phyloP scores from a whole-genome alignment of 1,140 invertebrate genomes.

The Orchesella cincta region DNA sequence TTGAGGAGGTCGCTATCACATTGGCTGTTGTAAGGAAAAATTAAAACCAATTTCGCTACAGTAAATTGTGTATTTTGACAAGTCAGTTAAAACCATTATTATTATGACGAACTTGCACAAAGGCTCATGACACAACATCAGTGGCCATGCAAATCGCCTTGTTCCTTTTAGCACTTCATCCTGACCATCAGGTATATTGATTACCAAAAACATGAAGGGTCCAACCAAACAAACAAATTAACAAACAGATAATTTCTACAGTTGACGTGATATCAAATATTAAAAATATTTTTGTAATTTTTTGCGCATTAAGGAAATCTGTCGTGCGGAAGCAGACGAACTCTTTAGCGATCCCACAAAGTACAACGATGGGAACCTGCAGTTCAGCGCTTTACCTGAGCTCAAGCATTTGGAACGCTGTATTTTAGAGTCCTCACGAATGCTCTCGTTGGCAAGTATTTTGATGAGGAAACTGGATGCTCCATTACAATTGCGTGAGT shows the following conservation, averaged over 20 bases:
- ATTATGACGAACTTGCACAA: not conserved
- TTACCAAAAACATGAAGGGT: too few species aligned
- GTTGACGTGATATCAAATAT: not conserved
- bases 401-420: slow-evolving; percentile 18
- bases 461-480: slow-evolving; percentile 13
- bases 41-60: not conserved
- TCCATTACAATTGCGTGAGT: slow-evolving; percentile 17
- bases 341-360: not conserved
- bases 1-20: slow-evolving; percentile 16
- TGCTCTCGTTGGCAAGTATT: slow-evolving; percentile 7
- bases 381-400: not conserved
- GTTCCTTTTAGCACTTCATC: slow-evolving; percentile 2
- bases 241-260: too few species aligned
- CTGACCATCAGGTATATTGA: slow-evolving; percentile 2
- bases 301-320: not conserved
- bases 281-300: not conserved
- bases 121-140: slow-evolving; percentile 26
- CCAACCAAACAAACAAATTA: too few species aligned
- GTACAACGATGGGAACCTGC: not conserved
- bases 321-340: not conserved
- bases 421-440: not conserved
- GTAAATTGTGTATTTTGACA: not conserved
- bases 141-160: slow-evolving; percentile 1
- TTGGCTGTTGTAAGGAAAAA: not conserved
- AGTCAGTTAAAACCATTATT: not conserved